Base-by-base conservation (phyloP, 2,797 vertebrate species). In the Xenopus petersii region DNA sequence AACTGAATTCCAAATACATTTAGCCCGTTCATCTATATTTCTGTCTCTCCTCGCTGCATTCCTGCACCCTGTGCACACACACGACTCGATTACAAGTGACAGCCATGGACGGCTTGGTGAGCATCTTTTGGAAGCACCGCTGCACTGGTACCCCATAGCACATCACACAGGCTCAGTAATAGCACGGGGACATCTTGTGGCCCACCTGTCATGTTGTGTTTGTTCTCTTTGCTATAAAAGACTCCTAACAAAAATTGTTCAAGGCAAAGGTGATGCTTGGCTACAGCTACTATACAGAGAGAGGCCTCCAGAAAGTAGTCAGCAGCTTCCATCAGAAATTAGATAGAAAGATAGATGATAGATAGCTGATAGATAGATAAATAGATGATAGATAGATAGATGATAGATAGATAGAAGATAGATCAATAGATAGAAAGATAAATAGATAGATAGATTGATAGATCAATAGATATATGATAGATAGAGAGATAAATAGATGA, bases 1-100 rank as follows among this genome's bases (percentile, higher is more conserved):
- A 73, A 69, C 77, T 61, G 30, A 49, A 79, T 79, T 79, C 55
- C 55, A 64, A 59, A 79, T 79, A 66, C 71, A 70, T 79, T 74
- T 74, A 74, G 77, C 61, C 71, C 56, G 59, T 46, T 54, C 71
- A 74, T 70, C 13, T 74, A 63, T 71, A 68, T 77, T 63, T 72
- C 58, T 70, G 56, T 64, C 69, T 74, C 61, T 74, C 67, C 46
- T 66, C 66, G 61, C 62, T 60, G 54, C 42, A 30, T 70, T 16
- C 62, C 62, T 59, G 67, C 30, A 70, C 26, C 13, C 60, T 26
- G 16, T 60, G 54, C 67, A 62, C 62, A 79, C 60, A 42, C 13
- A 58, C 56, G 15, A 67, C 60, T 69, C 60, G 67, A 79, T 74
- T 79, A 46, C 71, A 61, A 62, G 67, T 79, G 77, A 79, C 77